Conservation (phyloP, 1,140 invertebrate genomes). For the Zaprionus nigranus region DNA sequence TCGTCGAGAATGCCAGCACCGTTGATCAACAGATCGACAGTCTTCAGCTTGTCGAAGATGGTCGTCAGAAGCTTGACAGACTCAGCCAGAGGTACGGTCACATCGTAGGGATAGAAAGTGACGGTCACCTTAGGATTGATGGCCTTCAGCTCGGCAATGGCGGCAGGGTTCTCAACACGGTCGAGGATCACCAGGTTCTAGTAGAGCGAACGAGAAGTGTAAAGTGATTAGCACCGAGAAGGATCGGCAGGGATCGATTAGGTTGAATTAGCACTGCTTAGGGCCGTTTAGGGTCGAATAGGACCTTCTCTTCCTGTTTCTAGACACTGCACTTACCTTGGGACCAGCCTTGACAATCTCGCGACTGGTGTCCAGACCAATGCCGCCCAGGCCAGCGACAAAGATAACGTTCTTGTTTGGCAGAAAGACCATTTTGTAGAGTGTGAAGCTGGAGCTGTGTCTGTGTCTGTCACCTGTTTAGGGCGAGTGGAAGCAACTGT, state of each 20-base stretch:
- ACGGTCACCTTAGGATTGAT: conserved; percentile 74
- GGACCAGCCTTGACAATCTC: conserved; percentile 63
- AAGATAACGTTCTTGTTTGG: conserved; percentile 75
- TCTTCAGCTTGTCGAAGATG: conserved; percentile 68
- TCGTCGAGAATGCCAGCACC: conserved; percentile 79
- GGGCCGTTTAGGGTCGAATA: background rate
- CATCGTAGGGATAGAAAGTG: conserved; percentile 72
- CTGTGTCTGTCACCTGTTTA: conserved; percentile 42
- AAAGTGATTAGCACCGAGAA: too few relatives aligned
- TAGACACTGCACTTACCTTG: conserved; percentile 42
- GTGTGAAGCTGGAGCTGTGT: conserved; percentile 8
- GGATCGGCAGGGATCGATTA: too few relatives aligned
- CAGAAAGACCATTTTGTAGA: conserved; percentile 56
- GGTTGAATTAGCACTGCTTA: too few relatives aligned
- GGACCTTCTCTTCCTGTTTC: too few relatives aligned
- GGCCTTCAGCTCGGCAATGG: conserved; percentile 66
- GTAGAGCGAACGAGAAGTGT: background rate
- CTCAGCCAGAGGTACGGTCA: conserved; percentile 60
- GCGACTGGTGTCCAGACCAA: conserved; percentile 71
- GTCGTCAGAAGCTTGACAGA: conserved; percentile 64
- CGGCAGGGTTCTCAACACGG: conserved; percentile 67
- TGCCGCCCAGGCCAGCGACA: conserved; percentile 75
- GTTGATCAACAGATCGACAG: conserved; percentile 76
- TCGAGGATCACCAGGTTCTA: conserved; percentile 77
- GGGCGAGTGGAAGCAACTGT: conserved; percentile 21